These are phyloP conservation scores for Perca schrenkii DNA, from an alignment of 2,113 vertebrate species.

Conservation along the genomic window DNA sequence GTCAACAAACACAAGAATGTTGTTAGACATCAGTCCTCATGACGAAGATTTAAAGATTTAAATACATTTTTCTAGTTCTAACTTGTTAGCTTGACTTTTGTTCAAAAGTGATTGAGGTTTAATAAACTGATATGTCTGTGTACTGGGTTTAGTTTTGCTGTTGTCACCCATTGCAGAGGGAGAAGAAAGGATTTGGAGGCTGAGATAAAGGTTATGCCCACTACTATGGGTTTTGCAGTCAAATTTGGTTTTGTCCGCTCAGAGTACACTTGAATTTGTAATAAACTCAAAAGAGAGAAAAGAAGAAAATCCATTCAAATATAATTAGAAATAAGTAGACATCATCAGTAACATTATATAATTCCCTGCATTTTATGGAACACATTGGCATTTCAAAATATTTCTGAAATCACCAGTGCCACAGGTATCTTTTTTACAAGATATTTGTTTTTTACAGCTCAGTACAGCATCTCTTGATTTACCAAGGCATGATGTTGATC, in stretches of 20 bases:
- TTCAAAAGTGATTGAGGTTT: constrained; percentile 1
- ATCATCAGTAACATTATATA: not conserved
- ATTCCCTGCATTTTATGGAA: not conserved
- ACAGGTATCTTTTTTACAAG: not conserved
- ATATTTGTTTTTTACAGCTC: not conserved
- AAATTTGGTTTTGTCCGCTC: not conserved
- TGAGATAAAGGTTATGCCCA: not conserved
- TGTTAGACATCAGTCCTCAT: not conserved
- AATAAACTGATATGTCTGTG: not conserved
- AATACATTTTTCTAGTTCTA: not conserved
- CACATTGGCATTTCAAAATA: not conserved
- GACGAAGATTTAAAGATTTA: constrained; percentile 24
- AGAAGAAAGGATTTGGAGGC: constrained; percentile 1
- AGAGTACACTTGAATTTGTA: not conserved
- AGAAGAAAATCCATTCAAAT: not conserved
- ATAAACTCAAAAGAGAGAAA: not conserved
- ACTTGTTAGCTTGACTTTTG: constrained; percentile 15
- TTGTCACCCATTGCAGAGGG: not conserved
- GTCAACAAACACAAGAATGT: constrained; percentile 23
- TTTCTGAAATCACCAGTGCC: not conserved
- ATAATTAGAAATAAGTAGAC: not conserved
- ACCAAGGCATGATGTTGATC: not conserved
- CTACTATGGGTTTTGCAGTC: not conserved
- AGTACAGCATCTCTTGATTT: not conserved
- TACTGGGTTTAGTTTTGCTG: constrained; percentile 15